Base-by-base conservation (phyloP, 2,113 vertebrate species). In the Saccopteryx leptura region DNA sequence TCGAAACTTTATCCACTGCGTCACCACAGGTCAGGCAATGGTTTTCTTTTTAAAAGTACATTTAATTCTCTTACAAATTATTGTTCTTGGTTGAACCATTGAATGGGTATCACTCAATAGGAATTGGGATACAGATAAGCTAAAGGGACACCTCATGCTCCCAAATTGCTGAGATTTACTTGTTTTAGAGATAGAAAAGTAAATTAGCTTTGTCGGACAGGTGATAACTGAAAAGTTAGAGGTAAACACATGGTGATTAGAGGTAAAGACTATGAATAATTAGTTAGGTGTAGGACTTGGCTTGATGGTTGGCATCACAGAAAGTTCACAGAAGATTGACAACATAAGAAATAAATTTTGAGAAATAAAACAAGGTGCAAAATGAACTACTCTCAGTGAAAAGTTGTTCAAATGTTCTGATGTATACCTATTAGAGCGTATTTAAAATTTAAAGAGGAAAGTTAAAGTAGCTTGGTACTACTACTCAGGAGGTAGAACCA, bases 21-120 rank as follows among this genome's bases (percentile, higher is more conserved):
- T 3, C 39, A 39, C 39, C 39, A 39, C 39, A 39, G 39, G 39
- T 39, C 39, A 39, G 39, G 39, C 39, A 39, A 39, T 39, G 2
- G 3, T 39, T 39, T 39, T 39, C 39, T 72, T 97, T 78, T 96
- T 88, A 56, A 58, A 96, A 81, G 81, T 33, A 50, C 13, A 9
- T 68, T 39, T 65, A 65, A 31, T 86, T 91, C 7, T 50, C 72
- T 61, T 90, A 39, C 3, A 4, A 2, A 48, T 87, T 94, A 84
- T 52, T 92, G n/a, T 13, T 95, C 10, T 91, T 46, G 18, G 63
- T 86, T 63, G 33, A 76, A n/a, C 18, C 7, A 28, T 28, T 80
- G 24, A 91, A 50, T 81, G 19, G 12, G 1, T 58, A 54, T 5
- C 28, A 28, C 12, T 50, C 65, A 13, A 11, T 24, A 90, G 9